These are phyloP conservation scores for Pherbina coryleti DNA, from an alignment of 2,888 invertebrate genomes.

Conservation along the genomic window DNA sequence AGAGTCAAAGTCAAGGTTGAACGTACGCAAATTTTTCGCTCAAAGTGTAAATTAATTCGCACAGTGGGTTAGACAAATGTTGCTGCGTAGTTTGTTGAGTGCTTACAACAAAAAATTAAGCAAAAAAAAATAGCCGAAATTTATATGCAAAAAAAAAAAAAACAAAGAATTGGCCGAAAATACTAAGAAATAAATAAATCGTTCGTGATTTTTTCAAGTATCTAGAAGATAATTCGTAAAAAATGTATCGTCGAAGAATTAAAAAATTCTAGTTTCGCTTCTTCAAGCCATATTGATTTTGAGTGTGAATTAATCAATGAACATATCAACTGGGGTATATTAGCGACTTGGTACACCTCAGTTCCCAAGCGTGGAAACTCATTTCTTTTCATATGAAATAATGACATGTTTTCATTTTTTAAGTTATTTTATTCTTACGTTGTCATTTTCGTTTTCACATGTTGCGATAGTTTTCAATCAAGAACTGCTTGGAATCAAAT, in stretches of 20 bases:
- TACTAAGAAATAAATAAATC: background rate
- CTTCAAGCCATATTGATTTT: no score
- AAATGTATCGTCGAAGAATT: background rate
- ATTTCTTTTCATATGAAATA: no score
- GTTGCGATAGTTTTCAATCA: no score
- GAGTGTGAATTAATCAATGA: no score
- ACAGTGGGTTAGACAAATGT: conserved; percentile 16
- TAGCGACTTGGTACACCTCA: no score
- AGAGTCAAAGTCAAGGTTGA: conserved; percentile 22
- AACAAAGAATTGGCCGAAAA: background rate
- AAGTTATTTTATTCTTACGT: no score
- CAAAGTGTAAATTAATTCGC: conserved; percentile 13
- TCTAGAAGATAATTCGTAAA: background rate
- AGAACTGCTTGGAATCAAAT: no score
- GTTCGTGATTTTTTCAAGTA: background rate
- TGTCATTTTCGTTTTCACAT: no score
- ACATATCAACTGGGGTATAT: no score
- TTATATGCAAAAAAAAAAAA: background rate
- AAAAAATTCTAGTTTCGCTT: no score
- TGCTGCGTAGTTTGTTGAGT: conserved; percentile 20
- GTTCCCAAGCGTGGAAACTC: no score
- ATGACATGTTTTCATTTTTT: no score
- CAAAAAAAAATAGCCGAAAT: background rate
- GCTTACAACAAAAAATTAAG: background rate
- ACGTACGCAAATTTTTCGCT: background rate